Evolutionary conservation across 2,113 vertebrate species (phyloP).

Genomic region (Zootoca vivipara): DNA sequence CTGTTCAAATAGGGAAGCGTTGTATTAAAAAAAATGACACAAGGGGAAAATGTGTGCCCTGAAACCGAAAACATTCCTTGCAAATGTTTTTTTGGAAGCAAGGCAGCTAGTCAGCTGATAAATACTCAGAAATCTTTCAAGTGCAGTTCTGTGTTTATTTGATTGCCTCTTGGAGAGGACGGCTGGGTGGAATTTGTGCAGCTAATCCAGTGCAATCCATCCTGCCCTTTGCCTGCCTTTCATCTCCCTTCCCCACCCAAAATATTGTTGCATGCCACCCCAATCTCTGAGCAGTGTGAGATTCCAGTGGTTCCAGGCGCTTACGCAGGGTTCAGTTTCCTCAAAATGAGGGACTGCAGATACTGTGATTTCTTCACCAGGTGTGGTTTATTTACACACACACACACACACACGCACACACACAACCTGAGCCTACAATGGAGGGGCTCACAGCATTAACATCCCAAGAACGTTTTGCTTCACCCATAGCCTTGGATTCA

Average conservation of each 20-base stretch:
- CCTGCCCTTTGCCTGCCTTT: slow-evolving; percentile 16
- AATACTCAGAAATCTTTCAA: slow-evolving; percentile 27
- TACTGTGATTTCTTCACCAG: too few relatives aligned
- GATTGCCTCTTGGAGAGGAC: neutral
- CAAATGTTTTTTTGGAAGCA: neutral
- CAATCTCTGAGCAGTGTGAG: too few relatives aligned
- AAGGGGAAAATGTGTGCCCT: neutral
- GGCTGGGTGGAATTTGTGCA: neutral
- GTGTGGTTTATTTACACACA: too few relatives aligned
- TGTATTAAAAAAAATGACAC: neutral
- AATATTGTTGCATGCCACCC: neutral
- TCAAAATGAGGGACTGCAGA: too few relatives aligned
- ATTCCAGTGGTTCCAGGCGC: too few relatives aligned
- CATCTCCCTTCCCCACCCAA: neutral
- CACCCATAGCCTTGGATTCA: too few relatives aligned
- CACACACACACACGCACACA: too few relatives aligned
- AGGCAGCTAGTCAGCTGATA: neutral
- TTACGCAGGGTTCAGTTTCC: too few relatives aligned
- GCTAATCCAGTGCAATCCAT: slow-evolving; percentile 20
- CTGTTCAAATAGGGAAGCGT: neutral
- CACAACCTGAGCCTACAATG: too few relatives aligned
- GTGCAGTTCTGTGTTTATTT: slow-evolving; percentile 11
- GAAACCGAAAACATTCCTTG: slow-evolving; percentile 22
- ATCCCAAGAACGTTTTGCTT: too few relatives aligned
- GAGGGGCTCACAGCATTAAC: too few relatives aligned